phyloP scores from a whole-genome alignment of 2,797 vertebrate species.

The Microtus californicus region DNA sequence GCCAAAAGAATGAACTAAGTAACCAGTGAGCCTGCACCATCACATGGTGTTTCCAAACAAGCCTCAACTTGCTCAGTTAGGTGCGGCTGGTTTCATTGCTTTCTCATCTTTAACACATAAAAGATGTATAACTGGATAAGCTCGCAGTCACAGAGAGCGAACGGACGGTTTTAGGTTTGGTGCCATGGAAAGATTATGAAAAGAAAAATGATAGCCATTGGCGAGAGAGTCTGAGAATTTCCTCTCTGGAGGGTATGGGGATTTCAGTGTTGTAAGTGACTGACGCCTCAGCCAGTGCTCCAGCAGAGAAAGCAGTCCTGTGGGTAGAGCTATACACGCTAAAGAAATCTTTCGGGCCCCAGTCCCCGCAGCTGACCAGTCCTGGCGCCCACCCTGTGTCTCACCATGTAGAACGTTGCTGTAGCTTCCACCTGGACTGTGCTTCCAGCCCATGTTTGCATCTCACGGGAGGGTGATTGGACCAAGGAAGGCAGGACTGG shows the following conservation, averaged over 20 bases:
- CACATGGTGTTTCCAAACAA: not conserved
- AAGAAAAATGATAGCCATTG: not conserved
- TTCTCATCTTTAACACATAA: not conserved
- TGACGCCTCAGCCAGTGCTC: not conserved
- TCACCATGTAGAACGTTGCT: rapidly evolving
- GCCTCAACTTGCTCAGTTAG: not conserved
- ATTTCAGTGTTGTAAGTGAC: not conserved
- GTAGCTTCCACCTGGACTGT: not conserved
- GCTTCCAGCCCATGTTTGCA: not conserved
- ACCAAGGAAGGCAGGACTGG: not conserved
- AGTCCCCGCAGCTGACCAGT: rapidly evolving
- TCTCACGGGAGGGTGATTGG: rapidly evolving
- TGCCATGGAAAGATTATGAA: not conserved
- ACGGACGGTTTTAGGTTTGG: not conserved
- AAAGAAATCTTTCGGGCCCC: rapidly evolving
- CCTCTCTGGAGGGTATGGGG: not conserved
- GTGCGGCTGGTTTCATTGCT: not conserved
- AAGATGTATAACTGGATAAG: not conserved
- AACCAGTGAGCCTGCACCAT: not conserved
- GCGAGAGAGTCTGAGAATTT: not conserved
- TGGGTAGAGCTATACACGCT: rapidly evolving
- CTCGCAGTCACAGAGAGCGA: rapidly evolving
- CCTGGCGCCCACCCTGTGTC: not conserved
- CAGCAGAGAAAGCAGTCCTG: not conserved
- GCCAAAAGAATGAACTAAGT: not conserved